These are phyloP conservation scores for Nannospalax galili DNA, from an alignment of 2,113 vertebrate species.

Conservation along the genomic window DNA sequence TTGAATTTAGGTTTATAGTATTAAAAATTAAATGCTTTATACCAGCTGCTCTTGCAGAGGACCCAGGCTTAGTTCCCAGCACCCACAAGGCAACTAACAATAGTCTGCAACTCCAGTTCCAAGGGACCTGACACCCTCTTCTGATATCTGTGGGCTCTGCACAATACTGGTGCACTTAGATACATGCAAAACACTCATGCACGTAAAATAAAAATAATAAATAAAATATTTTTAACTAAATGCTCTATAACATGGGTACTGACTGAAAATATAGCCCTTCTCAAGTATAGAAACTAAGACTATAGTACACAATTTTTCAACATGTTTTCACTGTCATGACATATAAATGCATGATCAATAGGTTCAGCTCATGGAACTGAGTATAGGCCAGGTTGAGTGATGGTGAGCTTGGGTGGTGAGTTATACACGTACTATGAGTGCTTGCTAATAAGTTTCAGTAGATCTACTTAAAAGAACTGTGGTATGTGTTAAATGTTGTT, in stretches of 20 bases:
- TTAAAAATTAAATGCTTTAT: constrained; percentile 4
- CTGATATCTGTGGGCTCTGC: no score
- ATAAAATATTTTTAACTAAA: no score
- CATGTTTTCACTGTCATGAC: background rate
- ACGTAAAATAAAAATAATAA: no score
- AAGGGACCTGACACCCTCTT: no score
- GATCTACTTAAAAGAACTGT: background rate
- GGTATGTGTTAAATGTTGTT: background rate
- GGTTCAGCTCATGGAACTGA: background rate
- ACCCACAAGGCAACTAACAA: no score
- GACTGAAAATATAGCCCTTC: background rate
- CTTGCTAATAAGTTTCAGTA: background rate
- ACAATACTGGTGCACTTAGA: no score
- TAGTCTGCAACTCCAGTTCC: no score
- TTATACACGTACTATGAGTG: background rate
- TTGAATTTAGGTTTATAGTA: constrained; percentile 36
- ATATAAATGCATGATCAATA: background rate
- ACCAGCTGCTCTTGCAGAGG: no score
- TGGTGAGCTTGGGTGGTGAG: background rate
- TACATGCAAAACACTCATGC: no score
- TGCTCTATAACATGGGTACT: background rate
- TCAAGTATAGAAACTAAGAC: background rate
- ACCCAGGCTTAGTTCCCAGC: no score
- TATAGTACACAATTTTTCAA: background rate
- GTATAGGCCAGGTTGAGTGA: background rate